These are phyloP conservation scores for Gallinago undulata DNA, from an alignment of 2,113 vertebrate species.

Conservation along the genomic window DNA sequence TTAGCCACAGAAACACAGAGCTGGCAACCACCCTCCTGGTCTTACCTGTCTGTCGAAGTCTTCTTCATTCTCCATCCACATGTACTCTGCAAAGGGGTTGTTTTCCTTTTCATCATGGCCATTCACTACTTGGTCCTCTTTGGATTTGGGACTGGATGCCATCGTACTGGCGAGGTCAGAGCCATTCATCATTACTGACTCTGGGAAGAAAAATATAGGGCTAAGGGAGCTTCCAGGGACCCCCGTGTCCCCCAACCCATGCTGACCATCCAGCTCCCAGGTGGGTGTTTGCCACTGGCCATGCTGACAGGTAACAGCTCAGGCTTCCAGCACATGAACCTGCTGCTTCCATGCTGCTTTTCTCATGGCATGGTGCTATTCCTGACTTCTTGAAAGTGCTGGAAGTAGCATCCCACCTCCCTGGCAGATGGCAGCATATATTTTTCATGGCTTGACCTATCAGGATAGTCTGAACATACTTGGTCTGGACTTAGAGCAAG, in stretches of 20 bases:
- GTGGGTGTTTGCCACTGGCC: accelerated
- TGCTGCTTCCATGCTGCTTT: not conserved
- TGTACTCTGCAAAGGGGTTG: slow-evolving; percentile 95
- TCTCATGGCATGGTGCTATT: accelerated
- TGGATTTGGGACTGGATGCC: slow-evolving; percentile 74
- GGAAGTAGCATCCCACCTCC: not conserved
- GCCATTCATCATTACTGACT: slow-evolving; percentile 90
- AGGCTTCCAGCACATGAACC: not conserved
- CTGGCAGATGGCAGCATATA: not conserved
- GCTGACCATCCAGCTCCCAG: too few relatives aligned
- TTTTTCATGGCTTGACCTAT: not conserved
- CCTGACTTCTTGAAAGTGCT: not conserved
- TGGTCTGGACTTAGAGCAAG: not conserved
- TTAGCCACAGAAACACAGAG: accelerated
- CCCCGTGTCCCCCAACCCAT: accelerated
- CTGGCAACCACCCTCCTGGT: not conserved
- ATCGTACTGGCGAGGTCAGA: slow-evolving; percentile 82
- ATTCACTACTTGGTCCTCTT: slow-evolving; percentile 85
- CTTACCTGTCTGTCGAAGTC: slow-evolving; percentile 94
- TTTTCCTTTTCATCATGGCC: slow-evolving; percentile 86
- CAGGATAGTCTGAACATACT: not conserved
- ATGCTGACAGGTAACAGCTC: not conserved
- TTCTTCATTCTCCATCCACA: slow-evolving; percentile 99
- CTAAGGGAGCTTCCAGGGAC: not conserved
- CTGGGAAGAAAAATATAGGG: slow-evolving; percentile 35